Base-by-base conservation (phyloP, 2,113 vertebrate genomes). In the Protomyctophum bolini region DNA sequence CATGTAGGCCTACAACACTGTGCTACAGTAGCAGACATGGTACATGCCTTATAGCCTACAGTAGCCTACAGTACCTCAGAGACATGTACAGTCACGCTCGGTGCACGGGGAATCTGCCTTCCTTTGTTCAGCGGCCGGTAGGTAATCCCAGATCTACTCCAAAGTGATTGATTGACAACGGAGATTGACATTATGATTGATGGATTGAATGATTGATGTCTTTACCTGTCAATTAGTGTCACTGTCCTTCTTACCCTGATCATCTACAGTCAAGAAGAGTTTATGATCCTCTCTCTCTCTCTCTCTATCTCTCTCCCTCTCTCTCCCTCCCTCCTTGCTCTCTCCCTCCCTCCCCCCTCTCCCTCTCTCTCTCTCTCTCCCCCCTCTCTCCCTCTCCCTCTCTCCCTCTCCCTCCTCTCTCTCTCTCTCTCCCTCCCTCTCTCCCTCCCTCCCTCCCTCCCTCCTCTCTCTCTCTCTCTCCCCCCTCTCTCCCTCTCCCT, bases 211-310 rank as follows among this genome's bases (percentile, higher is more conserved):
- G 65, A 71, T 64, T 63, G 66, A 73, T 86, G 54, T 56, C 63
- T 83, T 86, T 71, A 87, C 84, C 80, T 88, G 81, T 82, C 86
- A 76, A 81, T 87, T 72, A 68, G 63, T 71, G 74, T 80, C 75
- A 72, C 81, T 83, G 72, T 73, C 63, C 65, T 57, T 59, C 55
- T 59, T 7, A n/a, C 21, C 67, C n/a, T 11, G 2, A 6, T 6
- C 49, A 41, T 41, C 33, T 6, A 1, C 33, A 41, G 33, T 41
- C 33, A 21, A 21, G 21, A 21, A 41, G 33, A 41, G 33, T 41
- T 2, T 41, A 41, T 41, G 4, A 6, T 6, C 33, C 4, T 41
- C 33, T 3, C 33, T 41, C 1, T 50, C 33, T 61, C 64, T 33
- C 63, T 12, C 45, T 69, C 72, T 80, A 80, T 79, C 70, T 78